phyloP scores from a whole-genome alignment of 2,888 invertebrate species.

The Microctonus brassicae region DNA sequence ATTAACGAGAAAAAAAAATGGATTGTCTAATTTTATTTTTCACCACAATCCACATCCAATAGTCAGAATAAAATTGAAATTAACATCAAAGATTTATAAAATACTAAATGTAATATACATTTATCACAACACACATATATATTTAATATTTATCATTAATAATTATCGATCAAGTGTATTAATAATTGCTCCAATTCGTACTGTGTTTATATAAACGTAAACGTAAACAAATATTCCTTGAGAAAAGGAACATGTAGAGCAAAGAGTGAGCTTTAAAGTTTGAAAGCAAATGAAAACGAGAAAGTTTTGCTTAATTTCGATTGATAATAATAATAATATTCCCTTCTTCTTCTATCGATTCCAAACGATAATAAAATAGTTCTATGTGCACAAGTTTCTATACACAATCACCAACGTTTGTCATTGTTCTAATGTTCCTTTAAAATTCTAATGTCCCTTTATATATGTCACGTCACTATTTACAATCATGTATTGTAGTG shows the following conservation, averaged over 20 bases:
- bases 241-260: too few species aligned
- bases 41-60: neutral
- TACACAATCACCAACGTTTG: neutral
- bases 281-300: neutral
- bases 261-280: neutral
- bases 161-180: too few species aligned
- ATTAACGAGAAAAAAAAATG: neutral
- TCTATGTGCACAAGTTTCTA: neutral
- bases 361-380: neutral
- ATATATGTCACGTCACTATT: conserved; percentile 24
- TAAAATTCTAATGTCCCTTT: conserved; percentile 29
- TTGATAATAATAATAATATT: neutral
- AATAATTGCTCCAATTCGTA: too few species aligned
- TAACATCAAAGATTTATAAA: neutral
- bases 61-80: neutral
- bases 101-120: neutral
- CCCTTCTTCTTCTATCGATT: neutral
- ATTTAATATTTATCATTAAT: too few species aligned
- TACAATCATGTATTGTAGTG: conserved; percentile 30
- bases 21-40: too few species aligned
- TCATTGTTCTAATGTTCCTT: conserved; percentile 27
- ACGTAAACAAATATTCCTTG: too few species aligned
- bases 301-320: neutral
- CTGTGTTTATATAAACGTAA: too few species aligned
- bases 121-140: too few species aligned